A percentile compares a stretch with the other conserved stretches of the same genome.
phyloP scores from a whole-genome alignment of 2,888 invertebrate genomes.

The Toxonevra muliebris region DNA sequence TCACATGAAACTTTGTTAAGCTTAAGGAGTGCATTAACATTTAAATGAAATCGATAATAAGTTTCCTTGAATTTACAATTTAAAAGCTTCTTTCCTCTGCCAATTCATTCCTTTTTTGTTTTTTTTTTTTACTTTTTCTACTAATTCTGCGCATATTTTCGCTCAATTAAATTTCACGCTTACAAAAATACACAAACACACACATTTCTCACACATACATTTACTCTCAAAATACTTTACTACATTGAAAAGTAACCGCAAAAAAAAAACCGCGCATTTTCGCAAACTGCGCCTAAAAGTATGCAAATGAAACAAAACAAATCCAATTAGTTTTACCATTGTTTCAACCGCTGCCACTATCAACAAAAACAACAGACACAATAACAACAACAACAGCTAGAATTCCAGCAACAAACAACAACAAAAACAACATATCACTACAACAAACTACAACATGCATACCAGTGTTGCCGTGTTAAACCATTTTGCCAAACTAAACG shows the following conservation, averaged over 20 bases:
- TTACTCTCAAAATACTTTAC: background rate
- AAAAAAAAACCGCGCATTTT: constrained; percentile 5
- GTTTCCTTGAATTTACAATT: too few species aligned
- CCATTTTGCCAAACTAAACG: background rate
- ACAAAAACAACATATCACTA: background rate
- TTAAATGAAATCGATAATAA: too few species aligned
- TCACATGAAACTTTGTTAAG: too few species aligned
- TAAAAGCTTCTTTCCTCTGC: background rate
- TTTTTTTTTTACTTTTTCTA: background rate
- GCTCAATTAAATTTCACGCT: constrained; percentile 1
- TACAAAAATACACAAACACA: too few species aligned
- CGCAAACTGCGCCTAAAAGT: constrained; percentile 9
- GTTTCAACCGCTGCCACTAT: constrained; percentile 19
- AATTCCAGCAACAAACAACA: constrained; percentile 24
- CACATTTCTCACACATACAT: too few species aligned
- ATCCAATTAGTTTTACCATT: constrained; percentile 35
- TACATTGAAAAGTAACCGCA: background rate
- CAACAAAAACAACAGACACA: constrained; percentile 8
- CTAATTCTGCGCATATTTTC: constrained; percentile 2
- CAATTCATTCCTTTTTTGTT: background rate
- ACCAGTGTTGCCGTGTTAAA: constrained; percentile 12
- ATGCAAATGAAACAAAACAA: constrained; percentile 20
- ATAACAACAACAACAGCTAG: constrained; percentile 14
- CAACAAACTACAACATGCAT: constrained; percentile 16
- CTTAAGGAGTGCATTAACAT: too few species aligned